Base-by-base conservation (phyloP, 2,888 invertebrate genomes). In the Eupithecia exiguata region DNA sequence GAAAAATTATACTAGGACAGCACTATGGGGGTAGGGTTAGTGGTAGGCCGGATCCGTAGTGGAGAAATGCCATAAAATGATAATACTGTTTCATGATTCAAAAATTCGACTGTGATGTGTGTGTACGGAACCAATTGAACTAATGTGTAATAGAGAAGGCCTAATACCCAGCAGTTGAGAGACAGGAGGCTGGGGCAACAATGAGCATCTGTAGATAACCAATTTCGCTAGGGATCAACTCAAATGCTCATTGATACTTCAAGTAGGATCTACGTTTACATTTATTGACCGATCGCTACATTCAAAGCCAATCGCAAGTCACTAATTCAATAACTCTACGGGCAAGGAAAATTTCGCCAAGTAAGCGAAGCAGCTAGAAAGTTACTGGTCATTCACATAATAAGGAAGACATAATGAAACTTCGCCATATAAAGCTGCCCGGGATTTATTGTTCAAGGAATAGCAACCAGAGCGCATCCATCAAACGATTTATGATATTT, bases 381-480 rank as follows among this genome's bases (percentile, higher is more conserved):
- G 25, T 58, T 53, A 53, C 53, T 10, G 21, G 53, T 21, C 58
- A 25, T 46, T 30, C 46, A 35, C 46, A 38, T 62, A 69, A 63
- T 36, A 63, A 72, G 72, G 72, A 72, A 63, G 63, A 62, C 30
- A 62, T 43, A 14, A 43, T n/a, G 46, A 62, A 62, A 43, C 30
- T 43, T 62, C 43, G 25, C 43, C 38, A 43, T 62, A 69, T 62
- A 69, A 62, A 63, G 68, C 65, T 21, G 58, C 21, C 46, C 69
- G 30, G 66, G 70, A 83, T 78, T 80, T 82, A 82, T 83, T 82
- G 79, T 81, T 77, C 79, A 75, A 77, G 77, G 75, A 79, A 77
- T 78, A 77, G 83, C 82, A 87, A 87, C 85, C 86, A 84, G 84
- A 84, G 85, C 84, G 85, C 89, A 87, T 89, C 89, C 81, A 78